Percentiles rank a stretch among this genome's conserved stretches.
Conservation (phyloP, 2,113 vertebrate genomes). For the Telmatochromis brichardi region DNA sequence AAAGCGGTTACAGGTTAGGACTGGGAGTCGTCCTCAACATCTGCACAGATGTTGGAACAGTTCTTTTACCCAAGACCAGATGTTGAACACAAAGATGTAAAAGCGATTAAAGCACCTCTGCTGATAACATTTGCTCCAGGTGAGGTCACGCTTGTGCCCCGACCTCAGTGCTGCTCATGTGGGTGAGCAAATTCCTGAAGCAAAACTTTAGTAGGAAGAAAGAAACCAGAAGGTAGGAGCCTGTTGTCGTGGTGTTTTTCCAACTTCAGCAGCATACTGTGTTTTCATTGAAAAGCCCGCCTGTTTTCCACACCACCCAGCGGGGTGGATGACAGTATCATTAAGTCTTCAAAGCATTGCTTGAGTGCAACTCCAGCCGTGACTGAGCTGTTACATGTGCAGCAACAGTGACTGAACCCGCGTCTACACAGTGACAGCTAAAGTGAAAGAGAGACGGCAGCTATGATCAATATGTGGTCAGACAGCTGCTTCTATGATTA, state of each 20-base stretch:
- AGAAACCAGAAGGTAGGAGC: neutral
- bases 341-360: neutral
- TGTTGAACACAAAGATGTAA: neutral
- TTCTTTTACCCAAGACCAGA: neutral
- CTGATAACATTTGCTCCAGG: neutral
- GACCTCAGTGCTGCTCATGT: neutral
- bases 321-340: neutral
- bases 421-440: neutral
- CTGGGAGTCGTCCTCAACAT: neutral
- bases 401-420: neutral
- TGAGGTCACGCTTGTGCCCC: neutral
- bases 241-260: fast-evolving
- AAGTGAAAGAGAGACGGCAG: neutral
- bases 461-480: slow-evolving; percentile 17
- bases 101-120: neutral
- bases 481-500: neutral
- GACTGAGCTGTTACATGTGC: neutral
- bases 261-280: fast-evolving
- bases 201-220: neutral
- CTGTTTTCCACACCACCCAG: neutral
- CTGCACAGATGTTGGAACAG: neutral
- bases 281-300: neutral
- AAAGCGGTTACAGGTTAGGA: neutral
- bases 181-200: neutral
- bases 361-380: neutral